Evolutionary conservation across 2,888 invertebrate species (phyloP).

Genomic region (Acholoe squamosa): DNA sequence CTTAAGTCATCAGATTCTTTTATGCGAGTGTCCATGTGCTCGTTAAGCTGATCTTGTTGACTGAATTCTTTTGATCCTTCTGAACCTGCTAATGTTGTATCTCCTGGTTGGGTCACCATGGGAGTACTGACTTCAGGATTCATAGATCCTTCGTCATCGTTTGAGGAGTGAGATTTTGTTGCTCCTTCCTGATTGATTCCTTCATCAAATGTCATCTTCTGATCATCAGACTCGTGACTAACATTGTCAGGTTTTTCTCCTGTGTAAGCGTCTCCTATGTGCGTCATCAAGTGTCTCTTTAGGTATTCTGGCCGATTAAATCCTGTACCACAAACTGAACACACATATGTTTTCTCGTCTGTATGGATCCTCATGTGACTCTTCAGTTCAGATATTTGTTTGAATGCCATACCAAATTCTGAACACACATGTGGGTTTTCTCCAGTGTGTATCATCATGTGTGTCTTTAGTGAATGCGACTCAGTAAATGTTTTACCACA

Average conservation of each 20-base stretch:
- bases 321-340: not conserved
- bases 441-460: conserved; percentile 7
- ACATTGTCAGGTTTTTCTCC: not conserved
- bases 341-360: not conserved
- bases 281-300: not conserved
- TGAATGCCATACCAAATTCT: not conserved
- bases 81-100: too few species aligned
- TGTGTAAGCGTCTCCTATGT: conserved; percentile 45
- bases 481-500: not conserved
- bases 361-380: not conserved
- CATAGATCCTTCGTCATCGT: not conserved
- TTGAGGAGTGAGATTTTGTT: not conserved
- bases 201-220: not conserved
- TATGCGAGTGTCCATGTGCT: too few species aligned
- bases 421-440: not conserved
- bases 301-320: not conserved
- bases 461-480: not conserved
- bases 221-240: not conserved
- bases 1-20: too few species aligned
- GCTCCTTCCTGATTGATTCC: not conserved
- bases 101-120: too few species aligned
- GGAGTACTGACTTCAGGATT: too few species aligned
- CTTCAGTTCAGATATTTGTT: not conserved
- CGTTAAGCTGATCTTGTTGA: too few species aligned
- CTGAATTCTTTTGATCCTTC: too few species aligned